A percentile compares a stretch with the other conserved stretches of the same genome.
These are phyloP conservation scores for Engraulis encrasicolus DNA, from an alignment of 2,113 vertebrate genomes.

Conservation along the genomic window DNA sequence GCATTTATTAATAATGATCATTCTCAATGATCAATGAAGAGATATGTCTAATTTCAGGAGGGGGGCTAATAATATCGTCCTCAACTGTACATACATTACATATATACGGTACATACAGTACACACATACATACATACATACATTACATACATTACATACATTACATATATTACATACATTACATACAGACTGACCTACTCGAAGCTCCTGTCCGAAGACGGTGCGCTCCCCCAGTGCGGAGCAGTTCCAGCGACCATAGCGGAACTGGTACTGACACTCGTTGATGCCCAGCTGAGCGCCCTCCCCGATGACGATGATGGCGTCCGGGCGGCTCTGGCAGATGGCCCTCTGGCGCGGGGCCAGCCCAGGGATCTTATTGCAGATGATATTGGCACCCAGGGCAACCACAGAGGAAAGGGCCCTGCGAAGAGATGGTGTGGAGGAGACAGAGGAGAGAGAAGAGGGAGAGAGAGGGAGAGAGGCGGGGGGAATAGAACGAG, in stretches of 20 bases:
- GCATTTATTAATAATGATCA: too few species aligned
- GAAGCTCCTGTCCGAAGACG: constrained; percentile 97
- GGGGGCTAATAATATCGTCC: too few species aligned
- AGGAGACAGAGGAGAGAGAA: constrained; percentile 33
- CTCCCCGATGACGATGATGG: constrained; percentile 98
- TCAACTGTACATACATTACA: too few species aligned
- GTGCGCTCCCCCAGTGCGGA: constrained; percentile 96
- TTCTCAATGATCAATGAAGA: too few species aligned
- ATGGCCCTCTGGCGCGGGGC: constrained; percentile 96
- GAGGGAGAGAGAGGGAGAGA: background rate
- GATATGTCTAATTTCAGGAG: too few species aligned
- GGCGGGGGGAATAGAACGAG: background rate
- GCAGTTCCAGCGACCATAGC: constrained; percentile 97
- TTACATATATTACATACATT: too few species aligned
- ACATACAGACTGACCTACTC: too few species aligned
- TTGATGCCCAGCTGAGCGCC: constrained; percentile 98
- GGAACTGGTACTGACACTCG: constrained; percentile 98
- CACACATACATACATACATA: too few species aligned
- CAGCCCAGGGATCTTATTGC: constrained; percentile 98
- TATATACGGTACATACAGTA: too few species aligned
- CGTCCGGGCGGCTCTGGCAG: constrained; percentile 97
- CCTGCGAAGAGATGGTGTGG: too few species aligned
- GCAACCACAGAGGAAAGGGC: constrained; percentile 97
- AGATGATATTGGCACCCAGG: constrained; percentile 98
- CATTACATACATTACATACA: too few species aligned